Base-by-base conservation (phyloP, 2,113 vertebrate genomes). In the Lophotis ruficrista region DNA sequence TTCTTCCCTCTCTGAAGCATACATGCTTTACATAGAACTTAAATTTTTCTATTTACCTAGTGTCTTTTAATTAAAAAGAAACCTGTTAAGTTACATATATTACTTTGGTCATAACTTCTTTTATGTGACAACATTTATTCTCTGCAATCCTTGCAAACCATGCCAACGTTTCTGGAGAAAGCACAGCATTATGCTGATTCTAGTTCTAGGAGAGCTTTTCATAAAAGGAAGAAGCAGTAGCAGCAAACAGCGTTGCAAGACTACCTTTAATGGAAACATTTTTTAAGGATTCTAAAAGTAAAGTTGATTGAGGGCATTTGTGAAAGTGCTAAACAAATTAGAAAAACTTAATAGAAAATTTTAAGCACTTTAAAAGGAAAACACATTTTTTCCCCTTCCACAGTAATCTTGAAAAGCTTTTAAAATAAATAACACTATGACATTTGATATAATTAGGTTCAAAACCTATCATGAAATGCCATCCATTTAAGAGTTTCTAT, bases 361-460 rank as follows among this genome's bases (percentile, higher is more conserved):
- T 93, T 96, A 93, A 96, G 91, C 87, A 77, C 81, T 66, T 89
- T 91, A 87, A 94, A 62, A 93, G 75, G 90, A 82, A 62, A 89
- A 90, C 31, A 75, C 38, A 80, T 89, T 50, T 94, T 94, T 91
- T 77, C 72, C 64, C 77, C 60, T 83, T 95, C 51, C 68, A 92
- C 35, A 92, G 78, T 75, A 91, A 83, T 83, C 94, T 92, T 88
- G 58, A 62, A 97, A 96, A 96, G 14, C 30, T 61, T 98, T 96
- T 97, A 91, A 96, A 96, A 95, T 96, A 97, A 97, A 96, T 96
- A 97, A 97, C 50, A 22, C 71, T 51, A 76, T 98, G 97, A 96
- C 96, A 93, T 97, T 98, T 98, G 84, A 72, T 94, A 96, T 97
- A 98, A 98, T 97, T 97, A 97, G 62, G 79, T 97, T 98, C 93